Percentiles rank a stretch among this genome's conserved stretches.
phyloP scores from a whole-genome alignment of 2,888 invertebrate species.

The Bugula neritina region DNA sequence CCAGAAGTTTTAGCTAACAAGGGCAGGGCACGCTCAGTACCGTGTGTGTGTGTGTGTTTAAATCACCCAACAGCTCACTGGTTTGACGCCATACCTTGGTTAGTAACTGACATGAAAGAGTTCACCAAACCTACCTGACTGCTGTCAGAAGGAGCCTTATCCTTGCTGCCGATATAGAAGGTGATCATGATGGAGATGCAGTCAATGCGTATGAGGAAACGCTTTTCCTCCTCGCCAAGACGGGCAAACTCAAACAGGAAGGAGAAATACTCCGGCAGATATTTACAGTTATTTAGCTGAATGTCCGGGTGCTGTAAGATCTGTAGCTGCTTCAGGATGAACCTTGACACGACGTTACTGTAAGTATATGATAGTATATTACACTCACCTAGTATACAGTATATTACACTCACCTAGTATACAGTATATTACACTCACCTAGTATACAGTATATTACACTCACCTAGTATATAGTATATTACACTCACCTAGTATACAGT shows the following conservation, averaged over 20 bases:
- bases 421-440: background rate
- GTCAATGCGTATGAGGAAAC: slow-evolving; percentile 77
- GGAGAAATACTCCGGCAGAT: slow-evolving; percentile 86
- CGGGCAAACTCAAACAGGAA: slow-evolving; percentile 87
- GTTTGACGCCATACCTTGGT: too few relatives aligned
- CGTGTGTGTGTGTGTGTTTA: too few relatives aligned
- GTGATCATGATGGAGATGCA: slow-evolving; percentile 84
- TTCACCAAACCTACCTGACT: slow-evolving; percentile 18
- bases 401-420: background rate
- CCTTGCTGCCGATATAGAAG: slow-evolving; percentile 68
- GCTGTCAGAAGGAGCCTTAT: background rate
- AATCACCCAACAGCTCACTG: too few relatives aligned
- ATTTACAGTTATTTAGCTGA: slow-evolving; percentile 49
- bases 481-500: background rate
- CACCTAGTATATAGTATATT: background rate
- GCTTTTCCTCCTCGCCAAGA: slow-evolving; percentile 87
- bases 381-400: background rate
- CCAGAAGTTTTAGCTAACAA: too few relatives aligned
- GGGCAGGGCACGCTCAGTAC: too few relatives aligned
- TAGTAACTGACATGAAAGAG: too few relatives aligned
- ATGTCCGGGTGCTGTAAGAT: slow-evolving; percentile 11
- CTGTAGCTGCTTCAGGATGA: slow-evolving; percentile 22
- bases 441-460: background rate
- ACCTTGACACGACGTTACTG: slow-evolving; percentile 2
- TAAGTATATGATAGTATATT: background rate